A percentile compares a stretch with the other conserved stretches of the same genome.
Conservation (phyloP, 2,797 vertebrate genomes). For the Scomberomorus guttatus region DNA sequence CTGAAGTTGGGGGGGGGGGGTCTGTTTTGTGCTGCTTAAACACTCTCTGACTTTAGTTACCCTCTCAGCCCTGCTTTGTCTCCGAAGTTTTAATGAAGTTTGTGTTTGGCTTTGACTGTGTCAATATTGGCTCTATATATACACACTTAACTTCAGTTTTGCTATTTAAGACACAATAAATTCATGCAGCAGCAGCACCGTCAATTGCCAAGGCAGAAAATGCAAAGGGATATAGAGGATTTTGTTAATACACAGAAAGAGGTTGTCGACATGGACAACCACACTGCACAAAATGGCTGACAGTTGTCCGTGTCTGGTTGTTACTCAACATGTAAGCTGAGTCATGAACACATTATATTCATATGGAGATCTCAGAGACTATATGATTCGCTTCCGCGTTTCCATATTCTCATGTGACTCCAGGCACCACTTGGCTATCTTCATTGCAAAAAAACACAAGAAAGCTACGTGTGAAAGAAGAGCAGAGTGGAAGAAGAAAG, state of each 20-base stretch:
- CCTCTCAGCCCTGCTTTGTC: not conserved
- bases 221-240: not conserved
- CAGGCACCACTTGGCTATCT: constrained; percentile 12
- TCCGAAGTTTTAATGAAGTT: constrained; percentile 25
- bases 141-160: not conserved
- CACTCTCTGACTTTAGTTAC: not conserved
- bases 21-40: not conserved
- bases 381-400: constrained; percentile 9
- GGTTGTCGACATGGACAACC: not conserved
- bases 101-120: not conserved
- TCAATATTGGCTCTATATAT: too few species aligned
- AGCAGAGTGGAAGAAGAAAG: not conserved
- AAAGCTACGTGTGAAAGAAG: constrained; percentile 2
- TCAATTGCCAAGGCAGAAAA: not conserved
- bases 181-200: not conserved
- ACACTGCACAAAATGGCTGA: not conserved
- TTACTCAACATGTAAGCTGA: not conserved
- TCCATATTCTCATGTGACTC: constrained; percentile 7
- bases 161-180: not conserved
- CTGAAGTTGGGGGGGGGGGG: not conserved
- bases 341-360: not conserved
- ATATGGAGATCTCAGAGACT: not conserved
- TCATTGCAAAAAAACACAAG: constrained; percentile 19
- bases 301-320: not conserved
- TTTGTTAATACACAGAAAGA: not conserved